Evolutionary conservation across 2,888 invertebrate species (phyloP), one percentile per base, ranked within the genome.

Genomic region (Cancer borealis): DNA sequence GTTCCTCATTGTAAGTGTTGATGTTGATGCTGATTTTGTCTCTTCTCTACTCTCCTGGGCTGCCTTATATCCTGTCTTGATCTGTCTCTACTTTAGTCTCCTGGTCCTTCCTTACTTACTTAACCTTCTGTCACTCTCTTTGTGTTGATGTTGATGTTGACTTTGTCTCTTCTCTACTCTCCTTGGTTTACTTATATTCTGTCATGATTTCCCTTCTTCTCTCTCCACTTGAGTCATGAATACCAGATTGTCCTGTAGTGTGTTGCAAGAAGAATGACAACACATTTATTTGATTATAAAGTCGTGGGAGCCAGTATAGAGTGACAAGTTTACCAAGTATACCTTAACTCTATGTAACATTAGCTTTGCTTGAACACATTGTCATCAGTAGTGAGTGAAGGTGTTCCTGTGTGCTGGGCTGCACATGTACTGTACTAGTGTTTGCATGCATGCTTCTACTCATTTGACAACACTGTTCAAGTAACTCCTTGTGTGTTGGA

Each of bases 1-100:
- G 0, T 98, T 99, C 97, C 97, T 99, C 94, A 97, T 99, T 88
- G 98, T 95, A 46, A 95, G 95, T 94, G 66, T 45, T 47, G 26
- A 4, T n/a, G 8, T 26, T 73, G 26, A n/a, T 73, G 21, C 26
- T 2, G 26, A 26, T 2, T 6, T n/a, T 73, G 26, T 54, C 54
- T 54, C 8, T 54, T 54, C 54, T 54, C 39, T 54, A 54, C 12
- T 91, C 6, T 91, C 10, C 21, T 54, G 2, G 39, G 26, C 39
- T n/a, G 0, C 3, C 14, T 39, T 60, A 46, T 39, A 14, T 91
- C 17, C 12, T 39, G 6, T 45, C 73, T 17, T 92, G 45, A 14
- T n/a, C 39, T 73, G 46, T 21, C n/a, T 92, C 46, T 45, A 4
- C 12, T 92, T 14, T 26, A 46, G 3, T 79, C 47, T 39, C 12